These are phyloP conservation scores for Botrylloides violaceus DNA, from an alignment of 23 tunicate species.

Conservation along the genomic window DNA sequence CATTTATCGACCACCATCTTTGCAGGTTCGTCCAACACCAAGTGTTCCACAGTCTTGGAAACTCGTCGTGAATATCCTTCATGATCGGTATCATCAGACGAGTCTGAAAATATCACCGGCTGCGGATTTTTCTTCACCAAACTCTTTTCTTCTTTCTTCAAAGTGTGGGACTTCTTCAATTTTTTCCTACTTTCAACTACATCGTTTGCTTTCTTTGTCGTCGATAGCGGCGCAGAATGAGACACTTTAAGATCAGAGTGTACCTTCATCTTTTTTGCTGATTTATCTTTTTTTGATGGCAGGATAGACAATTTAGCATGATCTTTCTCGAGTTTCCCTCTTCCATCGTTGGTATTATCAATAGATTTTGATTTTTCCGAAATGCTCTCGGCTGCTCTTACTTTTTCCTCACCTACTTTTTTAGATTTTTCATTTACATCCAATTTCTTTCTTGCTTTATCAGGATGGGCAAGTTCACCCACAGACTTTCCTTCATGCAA, in stretches of 20 bases:
- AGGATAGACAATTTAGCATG: background rate
- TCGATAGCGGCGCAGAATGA: background rate
- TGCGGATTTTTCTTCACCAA: background rate
- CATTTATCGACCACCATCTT: background rate
- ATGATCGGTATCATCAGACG: background rate
- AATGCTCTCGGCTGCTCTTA: background rate
- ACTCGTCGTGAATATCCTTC: background rate
- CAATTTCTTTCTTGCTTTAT: background rate
- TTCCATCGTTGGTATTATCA: background rate
- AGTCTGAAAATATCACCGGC: background rate
- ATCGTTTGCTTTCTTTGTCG: background rate
- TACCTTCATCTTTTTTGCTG: background rate
- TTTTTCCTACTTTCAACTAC: background rate
- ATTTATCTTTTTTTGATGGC: background rate
- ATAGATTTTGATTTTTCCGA: background rate
- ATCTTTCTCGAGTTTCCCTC: too few species aligned
- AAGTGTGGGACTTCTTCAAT: background rate
- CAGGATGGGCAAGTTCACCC: too few species aligned
- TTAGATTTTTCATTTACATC: background rate
- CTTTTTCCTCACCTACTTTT: background rate
- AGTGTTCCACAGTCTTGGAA: background rate
- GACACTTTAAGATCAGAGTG: conserved; percentile 10
- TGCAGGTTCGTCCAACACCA: background rate
- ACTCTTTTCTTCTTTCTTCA: background rate
- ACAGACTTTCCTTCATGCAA: background rate